A percentile compares a stretch with the other conserved stretches of the same genome.
These are phyloP conservation scores for Parasteatoda lunata DNA, from an alignment of 2,888 invertebrate genomes.

Conservation along the genomic window DNA sequence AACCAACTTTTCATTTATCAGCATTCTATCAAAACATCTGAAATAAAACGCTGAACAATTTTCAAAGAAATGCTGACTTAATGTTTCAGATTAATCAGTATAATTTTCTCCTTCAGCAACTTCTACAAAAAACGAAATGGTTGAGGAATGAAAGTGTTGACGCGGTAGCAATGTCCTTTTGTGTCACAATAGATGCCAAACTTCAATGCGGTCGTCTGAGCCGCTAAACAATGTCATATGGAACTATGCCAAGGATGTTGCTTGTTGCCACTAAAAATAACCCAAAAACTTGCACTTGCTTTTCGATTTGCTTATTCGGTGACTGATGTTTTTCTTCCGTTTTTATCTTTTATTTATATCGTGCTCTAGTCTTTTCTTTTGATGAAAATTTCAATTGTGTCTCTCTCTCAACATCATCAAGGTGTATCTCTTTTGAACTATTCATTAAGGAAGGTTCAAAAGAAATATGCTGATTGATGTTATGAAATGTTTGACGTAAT, in stretches of 20 bases:
- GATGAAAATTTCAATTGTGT: not conserved
- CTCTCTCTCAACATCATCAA: too few relatives aligned
- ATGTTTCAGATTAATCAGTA: too few relatives aligned
- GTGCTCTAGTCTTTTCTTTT: not conserved
- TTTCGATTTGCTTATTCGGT: slow-evolving; percentile 21
- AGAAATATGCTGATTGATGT: too few relatives aligned
- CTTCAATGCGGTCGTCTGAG: slow-evolving; percentile 23
- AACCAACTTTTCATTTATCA: too few relatives aligned
- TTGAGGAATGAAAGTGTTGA: not conserved
- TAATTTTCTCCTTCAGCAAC: too few relatives aligned
- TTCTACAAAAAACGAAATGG: too few relatives aligned
- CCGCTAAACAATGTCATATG: slow-evolving; percentile 61
- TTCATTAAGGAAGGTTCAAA: too few relatives aligned
- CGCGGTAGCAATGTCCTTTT: slow-evolving; percentile 54
- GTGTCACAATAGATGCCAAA: slow-evolving; percentile 49
- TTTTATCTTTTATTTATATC: not conserved
- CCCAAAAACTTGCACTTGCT: slow-evolving; percentile 42
- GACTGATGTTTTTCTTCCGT: not conserved
- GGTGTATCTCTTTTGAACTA: too few relatives aligned
- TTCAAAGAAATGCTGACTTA: too few relatives aligned
- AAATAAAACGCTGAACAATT: too few relatives aligned
- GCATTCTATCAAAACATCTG: too few relatives aligned
- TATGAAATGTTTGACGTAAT: too few relatives aligned
- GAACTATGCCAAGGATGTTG: slow-evolving; percentile 55
- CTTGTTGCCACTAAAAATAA: slow-evolving; percentile 67